Percentiles rank a stretch among this genome's conserved stretches.
Evolutionary conservation across 2,888 invertebrate genomes (phyloP).

Genomic region (Ophioninae sp.): DNA sequence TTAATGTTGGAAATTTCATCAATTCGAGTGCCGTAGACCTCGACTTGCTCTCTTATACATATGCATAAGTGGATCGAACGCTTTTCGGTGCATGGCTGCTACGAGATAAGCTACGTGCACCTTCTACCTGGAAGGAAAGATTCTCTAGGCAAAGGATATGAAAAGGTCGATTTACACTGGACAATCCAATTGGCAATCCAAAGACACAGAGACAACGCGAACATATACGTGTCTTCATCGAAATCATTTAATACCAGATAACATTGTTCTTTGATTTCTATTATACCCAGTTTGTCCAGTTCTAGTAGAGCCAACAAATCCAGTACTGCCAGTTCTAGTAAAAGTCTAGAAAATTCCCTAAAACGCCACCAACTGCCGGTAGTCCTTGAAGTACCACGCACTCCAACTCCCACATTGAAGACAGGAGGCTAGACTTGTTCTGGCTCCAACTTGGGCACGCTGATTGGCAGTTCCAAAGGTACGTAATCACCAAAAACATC

Average conservation of each 20-base stretch:
- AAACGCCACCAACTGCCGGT: neutral
- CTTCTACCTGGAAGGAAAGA: neutral
- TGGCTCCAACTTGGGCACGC: no score
- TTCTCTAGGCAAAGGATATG: neutral
- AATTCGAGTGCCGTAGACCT: constrained; percentile 77
- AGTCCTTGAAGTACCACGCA: neutral
- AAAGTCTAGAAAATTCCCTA: neutral
- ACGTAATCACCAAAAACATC: no score
- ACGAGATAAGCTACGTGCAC: constrained; percentile 27
- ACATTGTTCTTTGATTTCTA: neutral
- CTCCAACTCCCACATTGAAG: neutral
- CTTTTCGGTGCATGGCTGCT: constrained; percentile 56
- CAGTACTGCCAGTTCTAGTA: no score
- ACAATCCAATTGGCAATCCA: neutral
- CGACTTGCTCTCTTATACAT: constrained; percentile 75
- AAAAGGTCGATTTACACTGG: neutral
- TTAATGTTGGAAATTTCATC: constrained; percentile 82
- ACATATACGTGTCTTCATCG: neutral
- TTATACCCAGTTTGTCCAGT: neutral
- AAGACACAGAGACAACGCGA: neutral
- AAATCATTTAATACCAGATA: neutral
- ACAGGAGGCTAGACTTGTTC: neutral
- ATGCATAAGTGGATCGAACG: constrained; percentile 80
- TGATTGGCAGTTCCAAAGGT: no score
- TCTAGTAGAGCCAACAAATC: no score